phyloP scores from a whole-genome alignment of 2,888 invertebrate genomes.

The Conchocele bisecta region DNA sequence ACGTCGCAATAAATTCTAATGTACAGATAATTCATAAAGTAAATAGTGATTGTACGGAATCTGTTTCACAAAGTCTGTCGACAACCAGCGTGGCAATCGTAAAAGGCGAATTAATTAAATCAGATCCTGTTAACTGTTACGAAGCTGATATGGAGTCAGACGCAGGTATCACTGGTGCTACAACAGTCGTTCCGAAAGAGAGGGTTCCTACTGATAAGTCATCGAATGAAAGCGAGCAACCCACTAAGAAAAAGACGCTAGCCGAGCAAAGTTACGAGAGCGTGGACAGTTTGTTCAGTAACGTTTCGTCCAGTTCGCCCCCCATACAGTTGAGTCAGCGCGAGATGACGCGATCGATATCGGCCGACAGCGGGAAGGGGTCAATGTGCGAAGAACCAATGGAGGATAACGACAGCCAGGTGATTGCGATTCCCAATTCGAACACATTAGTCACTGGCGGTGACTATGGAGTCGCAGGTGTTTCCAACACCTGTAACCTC shows the following conservation, averaged over 20 bases:
- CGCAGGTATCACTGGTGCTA: conserved; percentile 63
- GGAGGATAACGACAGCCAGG: conserved; percentile 18
- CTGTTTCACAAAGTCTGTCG: too few relatives aligned
- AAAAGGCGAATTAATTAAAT: too few relatives aligned
- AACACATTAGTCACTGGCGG: not conserved
- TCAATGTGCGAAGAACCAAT: conserved; percentile 65
- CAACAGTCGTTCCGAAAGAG: too few relatives aligned
- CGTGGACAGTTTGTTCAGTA: conserved; percentile 69
- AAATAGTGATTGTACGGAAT: not conserved
- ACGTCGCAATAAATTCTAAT: too few relatives aligned
- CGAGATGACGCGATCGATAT: conserved; percentile 63
- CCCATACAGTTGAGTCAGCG: conserved; percentile 38
- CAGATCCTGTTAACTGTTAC: too few relatives aligned
- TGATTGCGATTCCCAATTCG: not conserved
- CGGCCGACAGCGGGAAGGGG: conserved; percentile 73
- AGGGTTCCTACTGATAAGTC: too few relatives aligned
- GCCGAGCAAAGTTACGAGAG: conserved; percentile 63
- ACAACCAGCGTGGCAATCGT: too few relatives aligned
- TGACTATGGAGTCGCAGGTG: too few relatives aligned
- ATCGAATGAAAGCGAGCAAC: too few relatives aligned
- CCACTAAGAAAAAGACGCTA: conserved; percentile 28
- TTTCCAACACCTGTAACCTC: too few relatives aligned
- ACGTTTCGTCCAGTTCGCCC: conserved; percentile 53
- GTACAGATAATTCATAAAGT: not conserved
- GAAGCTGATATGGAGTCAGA: conserved; percentile 54